Conservation (phyloP, 2,797 vertebrate genomes). For the Melanotaenia nigrans region DNA sequence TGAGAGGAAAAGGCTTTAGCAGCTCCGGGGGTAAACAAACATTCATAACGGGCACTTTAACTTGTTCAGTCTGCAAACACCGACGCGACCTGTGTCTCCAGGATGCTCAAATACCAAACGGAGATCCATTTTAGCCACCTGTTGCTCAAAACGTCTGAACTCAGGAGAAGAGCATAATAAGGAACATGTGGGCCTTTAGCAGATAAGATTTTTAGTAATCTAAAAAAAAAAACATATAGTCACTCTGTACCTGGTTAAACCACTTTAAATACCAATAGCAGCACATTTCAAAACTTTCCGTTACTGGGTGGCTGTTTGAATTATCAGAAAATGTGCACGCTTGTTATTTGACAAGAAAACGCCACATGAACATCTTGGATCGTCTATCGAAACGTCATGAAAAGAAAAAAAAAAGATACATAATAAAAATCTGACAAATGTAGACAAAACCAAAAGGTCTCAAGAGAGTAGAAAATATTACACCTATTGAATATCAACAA, state of each 20-base stretch:
- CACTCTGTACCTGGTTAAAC: slow-evolving; percentile 55
- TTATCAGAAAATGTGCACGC: background rate
- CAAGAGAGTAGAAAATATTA: slow-evolving; percentile 78
- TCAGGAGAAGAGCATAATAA: slow-evolving; percentile 38
- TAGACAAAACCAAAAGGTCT: slow-evolving; percentile 73
- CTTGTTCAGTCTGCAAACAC: slow-evolving; percentile 59
- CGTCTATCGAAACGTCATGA: slow-evolving; percentile 48
- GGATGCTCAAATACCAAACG: slow-evolving; percentile 2
- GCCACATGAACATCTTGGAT: slow-evolving; percentile 23
- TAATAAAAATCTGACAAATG: slow-evolving; percentile 54
- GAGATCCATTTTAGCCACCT: slow-evolving; percentile 11
- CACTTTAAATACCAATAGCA: slow-evolving; percentile 58
- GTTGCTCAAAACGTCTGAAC: slow-evolving; percentile 21
- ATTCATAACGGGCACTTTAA: slow-evolving; percentile 73
- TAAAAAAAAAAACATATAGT: slow-evolving; percentile 40
- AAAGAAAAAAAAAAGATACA: background rate
- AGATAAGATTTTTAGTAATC: slow-evolving; percentile 25
- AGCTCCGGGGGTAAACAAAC: slow-evolving; percentile 76
- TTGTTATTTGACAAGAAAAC: slow-evolving; percentile 19
- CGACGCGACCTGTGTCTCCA: slow-evolving; percentile 29
- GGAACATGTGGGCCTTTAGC: slow-evolving; percentile 31
- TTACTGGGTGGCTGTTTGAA: slow-evolving; percentile 24
- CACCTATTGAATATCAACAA: slow-evolving; percentile 87
- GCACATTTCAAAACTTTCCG: slow-evolving; percentile 41
- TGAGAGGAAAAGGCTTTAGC: slow-evolving; percentile 74